Base-by-base conservation (phyloP, 2,888 invertebrate genomes). In the Embidobia sp. region DNA sequence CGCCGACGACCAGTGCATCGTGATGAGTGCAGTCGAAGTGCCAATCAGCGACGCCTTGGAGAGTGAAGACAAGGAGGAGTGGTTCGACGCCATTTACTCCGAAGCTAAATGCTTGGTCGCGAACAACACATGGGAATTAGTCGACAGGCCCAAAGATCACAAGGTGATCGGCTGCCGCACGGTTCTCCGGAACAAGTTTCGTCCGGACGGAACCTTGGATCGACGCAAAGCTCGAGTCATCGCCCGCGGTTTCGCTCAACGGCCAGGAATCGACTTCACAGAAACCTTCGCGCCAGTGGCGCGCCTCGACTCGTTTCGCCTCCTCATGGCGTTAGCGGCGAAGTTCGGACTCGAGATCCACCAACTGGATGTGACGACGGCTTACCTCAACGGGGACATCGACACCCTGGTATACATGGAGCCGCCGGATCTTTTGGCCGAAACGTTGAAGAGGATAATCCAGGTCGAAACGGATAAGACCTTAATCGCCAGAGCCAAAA, bases 121-220 rank as follows among this genome's bases (percentile, higher is more conserved):
- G 10, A 44, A 44, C n/a, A n/a, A 44, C 22, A 44, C 44, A 1
- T 44, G 44, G 44, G 44, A 44, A 19, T n/a, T 44, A 4, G 44
- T 44, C 2, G 26, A 64, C 29, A 27, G 49, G 27, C 29, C 31
- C 6, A 13, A 5, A 19, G 48, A 26, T 5, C 19, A 15, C 2
- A 59, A 57, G 16, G 18, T 49, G 6, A 69, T 69, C 37, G 31
- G 46, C 0, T 57, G 69, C 29, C 37, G 59, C 6, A 44, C 35
- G 5, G 53, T 67, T 1, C 59, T 77, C 0, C 31, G 48, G 1
- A 61, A 61, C 27, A 73, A 72, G 19, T 46, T 22, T 6, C 37
- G 31, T 3, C 0, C 11, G 8, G 27, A 61, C 16, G 67, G 67
- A 7, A 11, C 13, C 0, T 6, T 67, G 3, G 72, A 66, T 11